phyloP scores from a whole-genome alignment of 2,888 invertebrate genomes.

The Lepetodrilus schrolli region DNA sequence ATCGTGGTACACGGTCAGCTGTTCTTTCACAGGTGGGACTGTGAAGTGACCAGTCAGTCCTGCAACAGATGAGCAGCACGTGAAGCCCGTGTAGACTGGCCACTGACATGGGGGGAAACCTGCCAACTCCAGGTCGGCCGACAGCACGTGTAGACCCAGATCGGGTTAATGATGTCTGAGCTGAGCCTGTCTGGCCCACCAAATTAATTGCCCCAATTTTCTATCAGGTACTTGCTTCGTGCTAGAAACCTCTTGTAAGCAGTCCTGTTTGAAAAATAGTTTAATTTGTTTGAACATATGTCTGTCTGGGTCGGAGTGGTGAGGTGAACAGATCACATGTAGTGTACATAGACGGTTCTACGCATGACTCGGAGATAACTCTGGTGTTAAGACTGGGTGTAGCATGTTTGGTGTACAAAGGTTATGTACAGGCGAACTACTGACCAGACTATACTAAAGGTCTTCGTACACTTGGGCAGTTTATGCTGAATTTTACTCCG shows the following conservation, averaged over 20 bases:
- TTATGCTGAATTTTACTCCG: no score
- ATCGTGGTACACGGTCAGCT: neutral
- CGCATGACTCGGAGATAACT: no score
- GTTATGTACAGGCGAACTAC: no score
- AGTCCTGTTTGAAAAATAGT: neutral
- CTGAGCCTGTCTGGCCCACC: constrained; percentile 1
- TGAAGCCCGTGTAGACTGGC: constrained; percentile 13
- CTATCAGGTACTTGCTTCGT: neutral
- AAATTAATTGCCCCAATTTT: constrained; percentile 13
- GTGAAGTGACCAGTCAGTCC: constrained; percentile 7
- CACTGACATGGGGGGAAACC: constrained; percentile 9
- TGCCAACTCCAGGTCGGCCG: neutral
- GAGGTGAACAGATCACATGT: no score
- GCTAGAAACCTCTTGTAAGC: neutral
- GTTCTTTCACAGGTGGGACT: neutral
- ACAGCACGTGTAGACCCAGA: constrained; percentile 7
- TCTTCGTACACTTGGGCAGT: no score
- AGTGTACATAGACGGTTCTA: no score
- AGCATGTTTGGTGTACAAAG: no score
- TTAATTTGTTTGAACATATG: neutral
- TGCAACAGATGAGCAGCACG: constrained; percentile 22
- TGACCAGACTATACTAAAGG: no score
- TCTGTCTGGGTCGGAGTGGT: neutral
- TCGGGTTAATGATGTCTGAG: neutral
- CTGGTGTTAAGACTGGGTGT: no score